Evolutionary conservation across 1,140 invertebrate species (phyloP), one percentile per base, ranked within the genome.

Genomic region (Mya arenaria): DNA sequence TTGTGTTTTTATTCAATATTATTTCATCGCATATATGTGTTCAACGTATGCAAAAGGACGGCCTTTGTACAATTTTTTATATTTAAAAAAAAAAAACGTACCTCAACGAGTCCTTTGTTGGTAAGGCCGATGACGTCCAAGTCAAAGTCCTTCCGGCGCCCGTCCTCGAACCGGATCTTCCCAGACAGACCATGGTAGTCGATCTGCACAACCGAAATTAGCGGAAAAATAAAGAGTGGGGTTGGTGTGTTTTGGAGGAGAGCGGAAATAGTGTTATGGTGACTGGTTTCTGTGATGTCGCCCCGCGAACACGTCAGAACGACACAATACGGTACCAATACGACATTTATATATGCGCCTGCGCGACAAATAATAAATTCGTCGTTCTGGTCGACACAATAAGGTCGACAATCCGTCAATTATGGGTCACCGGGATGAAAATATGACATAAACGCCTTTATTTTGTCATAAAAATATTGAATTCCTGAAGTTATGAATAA

Each of bases 91-190:
- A 28, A 15, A 34, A 1, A 28, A 39, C 82, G 25, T 94, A 97
- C 96, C 95, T 97, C 97, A 39, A 72, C 66, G 8, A 92, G 28
- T 94, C 95, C 94, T 96, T 96, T 30, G 95, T 96, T 88, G 96
- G 96, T 97, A 95, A 99, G 96, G 92, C 98, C 97, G 72, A 99
- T 95, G 37, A 99, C 95, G 89, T 98, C 97, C 32, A 99, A 94
- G 0, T 96, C 96, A 91, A 98, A 99, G 93, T 99, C 98, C 85
- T 95, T 95, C 84, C 98, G 93, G 85, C 96, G 94, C 52, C 97
- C 97, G 87, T 96, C 83, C n/a, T 88, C 85, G 78, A 88, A 91
- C 1, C 77, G 84, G 23, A 91, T 79, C 56, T 78, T 78, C 25
- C 90, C 90, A 19, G 90, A 90, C 28, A 91, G 72, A n/a, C 90